These are phyloP conservation scores for Silurus asotus DNA, from an alignment of 2,113 vertebrate genomes.

Conservation along the genomic window DNA sequence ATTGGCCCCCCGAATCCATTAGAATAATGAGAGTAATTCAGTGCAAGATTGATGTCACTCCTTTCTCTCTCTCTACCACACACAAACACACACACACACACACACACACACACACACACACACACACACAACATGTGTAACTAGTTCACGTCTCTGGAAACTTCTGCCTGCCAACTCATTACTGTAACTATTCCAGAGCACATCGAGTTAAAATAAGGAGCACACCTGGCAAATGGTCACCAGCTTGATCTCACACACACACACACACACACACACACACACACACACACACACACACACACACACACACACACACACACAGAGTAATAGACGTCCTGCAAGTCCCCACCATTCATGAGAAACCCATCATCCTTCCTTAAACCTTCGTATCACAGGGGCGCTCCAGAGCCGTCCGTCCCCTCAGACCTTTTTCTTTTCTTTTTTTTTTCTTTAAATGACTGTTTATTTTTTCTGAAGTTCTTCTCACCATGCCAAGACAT, in stretches of 20 bases:
- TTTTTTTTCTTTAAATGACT: constrained; percentile 51
- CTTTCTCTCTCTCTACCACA: constrained; percentile 30
- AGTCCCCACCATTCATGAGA: not conserved
- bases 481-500: constrained; percentile 72
- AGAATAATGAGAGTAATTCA: constrained; percentile 76
- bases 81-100: not conserved
- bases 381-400: constrained; percentile 23
- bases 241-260: not conserved
- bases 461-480: constrained; percentile 73
- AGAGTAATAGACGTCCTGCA: not conserved
- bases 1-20: constrained; percentile 70
- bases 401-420: not conserved
- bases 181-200: constrained; percentile 1
- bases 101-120: constrained; percentile 1
- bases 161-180: not conserved
- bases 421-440: constrained; percentile 47
- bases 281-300: constrained; percentile 16
- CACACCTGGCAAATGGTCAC: not conserved
- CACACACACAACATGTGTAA: constrained; percentile 21
- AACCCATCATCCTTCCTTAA: constrained; percentile 4
- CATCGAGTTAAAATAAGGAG: constrained; percentile 5
- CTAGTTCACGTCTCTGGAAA: constrained; percentile 11
- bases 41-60: constrained; percentile 58
- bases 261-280: constrained; percentile 6
- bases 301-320: not conserved